phyloP scores from a whole-genome alignment of 1,140 invertebrate species.

The Leptopilina clavipes region DNA sequence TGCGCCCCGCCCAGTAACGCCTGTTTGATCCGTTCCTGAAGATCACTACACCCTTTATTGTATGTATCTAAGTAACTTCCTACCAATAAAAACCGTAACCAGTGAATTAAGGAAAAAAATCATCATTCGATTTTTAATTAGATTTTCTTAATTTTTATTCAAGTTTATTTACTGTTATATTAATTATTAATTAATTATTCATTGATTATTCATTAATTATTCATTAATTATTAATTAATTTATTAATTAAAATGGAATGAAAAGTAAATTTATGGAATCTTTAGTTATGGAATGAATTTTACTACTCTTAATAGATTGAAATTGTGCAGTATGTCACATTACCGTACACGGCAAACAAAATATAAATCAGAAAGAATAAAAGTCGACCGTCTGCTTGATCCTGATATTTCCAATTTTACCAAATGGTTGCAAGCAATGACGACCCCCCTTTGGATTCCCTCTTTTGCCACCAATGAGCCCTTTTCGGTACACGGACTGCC shows the following conservation, averaged over 20 bases:
- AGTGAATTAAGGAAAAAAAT: too few relatives aligned
- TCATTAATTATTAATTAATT: too few relatives aligned
- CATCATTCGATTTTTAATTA: too few relatives aligned
- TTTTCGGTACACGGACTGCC: conserved; percentile 49
- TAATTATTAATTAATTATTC: too few relatives aligned
- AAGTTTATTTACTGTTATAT: too few relatives aligned
- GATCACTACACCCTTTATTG: conserved; percentile 43
- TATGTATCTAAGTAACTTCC: too few relatives aligned
- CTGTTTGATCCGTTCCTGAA: conserved; percentile 54
- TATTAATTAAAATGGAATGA: too few relatives aligned
- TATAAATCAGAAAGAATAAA: conserved; percentile 73
- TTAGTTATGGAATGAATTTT: conserved; percentile 33
- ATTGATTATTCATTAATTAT: too few relatives aligned
- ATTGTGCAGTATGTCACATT: conserved; percentile 39
- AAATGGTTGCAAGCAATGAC: conserved; percentile 68
- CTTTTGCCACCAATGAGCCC: conserved; percentile 53
- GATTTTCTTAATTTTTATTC: too few relatives aligned
- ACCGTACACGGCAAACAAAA: conserved; percentile 64
- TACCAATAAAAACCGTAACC: too few relatives aligned
- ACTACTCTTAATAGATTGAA: conserved; percentile 47
- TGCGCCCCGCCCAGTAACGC: conserved; percentile 68
- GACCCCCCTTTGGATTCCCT: conserved; percentile 50
- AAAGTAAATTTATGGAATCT: too few relatives aligned
- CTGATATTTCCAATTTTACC: conserved; percentile 71
- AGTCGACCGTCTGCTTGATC: conserved; percentile 62